Conservation (phyloP, 2,797 vertebrate species). For the Liparis tanakae region DNA sequence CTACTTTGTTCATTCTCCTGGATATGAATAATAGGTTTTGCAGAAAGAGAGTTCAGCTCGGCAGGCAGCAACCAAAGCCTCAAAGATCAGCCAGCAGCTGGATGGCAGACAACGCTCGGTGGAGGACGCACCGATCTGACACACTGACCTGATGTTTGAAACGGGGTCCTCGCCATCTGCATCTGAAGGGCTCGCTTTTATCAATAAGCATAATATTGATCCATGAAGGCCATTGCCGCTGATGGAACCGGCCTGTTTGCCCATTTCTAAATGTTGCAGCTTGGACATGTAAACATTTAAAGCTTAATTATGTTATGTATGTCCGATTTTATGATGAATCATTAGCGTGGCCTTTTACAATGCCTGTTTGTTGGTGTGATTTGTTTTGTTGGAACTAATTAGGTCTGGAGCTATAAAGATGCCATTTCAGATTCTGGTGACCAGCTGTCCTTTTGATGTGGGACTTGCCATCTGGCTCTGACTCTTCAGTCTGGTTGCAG, state of each 20-base stretch:
- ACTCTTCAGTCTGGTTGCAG: constrained; percentile 51
- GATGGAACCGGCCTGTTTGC: constrained; percentile 7
- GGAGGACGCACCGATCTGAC: constrained; percentile 41
- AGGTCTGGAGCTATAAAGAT: constrained; percentile 57
- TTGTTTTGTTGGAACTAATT: constrained; percentile 69
- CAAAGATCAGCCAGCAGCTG: constrained; percentile 49
- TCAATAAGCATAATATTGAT: neutral
- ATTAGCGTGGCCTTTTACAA: constrained; percentile 27
- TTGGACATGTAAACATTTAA: constrained; percentile 34
- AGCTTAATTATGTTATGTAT: constrained; percentile 40
- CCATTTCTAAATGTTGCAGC: constrained; percentile 21
- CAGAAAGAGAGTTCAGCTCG: constrained; percentile 51
- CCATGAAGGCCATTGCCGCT: neutral
- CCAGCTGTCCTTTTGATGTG: constrained; percentile 77
- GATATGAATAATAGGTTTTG: constrained; percentile 45
- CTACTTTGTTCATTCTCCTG: constrained; percentile 1
- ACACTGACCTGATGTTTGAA: constrained; percentile 17
- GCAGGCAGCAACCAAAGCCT: constrained; percentile 50
- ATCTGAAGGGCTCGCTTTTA: neutral
- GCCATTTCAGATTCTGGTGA: constrained; percentile 64
- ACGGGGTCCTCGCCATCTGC: neutral
- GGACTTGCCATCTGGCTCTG: constrained; percentile 74
- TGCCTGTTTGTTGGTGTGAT: constrained; percentile 33
- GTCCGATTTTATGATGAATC: constrained; percentile 43
- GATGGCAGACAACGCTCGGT: constrained; percentile 32